Base-by-base conservation (phyloP, 2,888 invertebrate species). In the Agrypnus murinus region DNA sequence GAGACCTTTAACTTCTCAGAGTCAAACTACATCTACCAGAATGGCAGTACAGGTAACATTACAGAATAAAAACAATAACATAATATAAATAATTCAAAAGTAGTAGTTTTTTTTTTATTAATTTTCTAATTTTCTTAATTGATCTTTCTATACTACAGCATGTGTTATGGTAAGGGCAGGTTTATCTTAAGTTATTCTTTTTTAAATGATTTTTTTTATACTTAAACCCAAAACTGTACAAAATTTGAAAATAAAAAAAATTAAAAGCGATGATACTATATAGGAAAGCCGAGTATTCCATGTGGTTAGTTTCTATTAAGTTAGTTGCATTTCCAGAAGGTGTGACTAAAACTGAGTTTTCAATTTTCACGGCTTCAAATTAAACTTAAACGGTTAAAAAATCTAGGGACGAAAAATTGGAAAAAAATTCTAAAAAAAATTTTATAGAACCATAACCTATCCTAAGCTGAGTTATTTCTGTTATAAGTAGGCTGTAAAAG, bases 401-500 rank as follows among this genome's bases (percentile, higher is more conserved):
- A 38, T 38, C 7, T 12, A 38, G 38, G 1, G 2, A 25, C 1
- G 36, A 66, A 57, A 75, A 77, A 76, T 71, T 74, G 75, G 74
- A 75, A 77, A 75, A 75, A 59, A 5, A 64, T 59, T 25, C 74
- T 75, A 77, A 79, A 80, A 81, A 82, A 79, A 79, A 79, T 79
- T 77, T 80, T 78, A 80, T 77, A 72, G 57, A 81, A 82, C 84
- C 84, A 84, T 85, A 85, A 85, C 85, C 85, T 85, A 84, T 82
- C 83, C 80, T 81, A 84, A 82, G 81, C 82, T 83, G 83, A 85
- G 85, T 85, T 85, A 85, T 85, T 85, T 85, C 85, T 84, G 85
- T 84, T 84, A 84, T 80, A 84, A 84, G 83, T 84, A 84, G 85
- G 84, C 83, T 83, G 83, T 83, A 84, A 86, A 84, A 84, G 84